Base-by-base conservation (phyloP, 2,888 invertebrate species). In the Ceramica pisi region DNA sequence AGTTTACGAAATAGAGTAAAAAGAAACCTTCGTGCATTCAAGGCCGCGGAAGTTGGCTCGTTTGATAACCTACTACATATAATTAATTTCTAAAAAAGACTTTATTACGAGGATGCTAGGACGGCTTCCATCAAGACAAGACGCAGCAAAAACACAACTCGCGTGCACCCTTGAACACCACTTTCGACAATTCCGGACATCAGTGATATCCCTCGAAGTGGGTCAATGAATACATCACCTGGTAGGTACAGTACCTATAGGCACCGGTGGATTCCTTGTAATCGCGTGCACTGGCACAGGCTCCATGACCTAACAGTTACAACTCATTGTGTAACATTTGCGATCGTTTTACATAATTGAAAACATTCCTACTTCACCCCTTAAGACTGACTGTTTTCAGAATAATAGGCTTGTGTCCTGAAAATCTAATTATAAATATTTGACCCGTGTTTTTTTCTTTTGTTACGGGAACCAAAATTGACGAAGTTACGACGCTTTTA, bases 221-320 rank as follows among this genome's bases (percentile, higher is more conserved):
- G 75, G 71, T 68, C 64, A 62, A 59, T 75, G 75, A 70, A 74
- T 48, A 69, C 35, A 73, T 63, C 66, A 74, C 55, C 26, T 21
- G 26, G 57, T 51, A 57, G 23, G 14, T 41, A 46, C 19, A 41
- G 41, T 9, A 0, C 0, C 10, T 41, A 26, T 19, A 44, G 23
- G 21, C 14, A 26, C 21, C 64, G 44, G 35, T 61, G 38, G 35
- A 51, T 59, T 66, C 53, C 57, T 53, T 60, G 16, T 19, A 21
- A 53, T 75, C 56, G 79, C 78, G 65, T 51, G 50, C 50, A 51
- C 21, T 23, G n/a, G 35, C 69, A 69, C 62, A 66, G 56, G 41
- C 60, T 60, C 38, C 61, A 59, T 63, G 68, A 73, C 68, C 41
- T 60, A 66, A 69, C 59, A 50, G 31, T 61, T 78, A 70, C 64